Base-by-base conservation (phyloP, 1,140 invertebrate genomes). In the Drosophila watanabei region DNA sequence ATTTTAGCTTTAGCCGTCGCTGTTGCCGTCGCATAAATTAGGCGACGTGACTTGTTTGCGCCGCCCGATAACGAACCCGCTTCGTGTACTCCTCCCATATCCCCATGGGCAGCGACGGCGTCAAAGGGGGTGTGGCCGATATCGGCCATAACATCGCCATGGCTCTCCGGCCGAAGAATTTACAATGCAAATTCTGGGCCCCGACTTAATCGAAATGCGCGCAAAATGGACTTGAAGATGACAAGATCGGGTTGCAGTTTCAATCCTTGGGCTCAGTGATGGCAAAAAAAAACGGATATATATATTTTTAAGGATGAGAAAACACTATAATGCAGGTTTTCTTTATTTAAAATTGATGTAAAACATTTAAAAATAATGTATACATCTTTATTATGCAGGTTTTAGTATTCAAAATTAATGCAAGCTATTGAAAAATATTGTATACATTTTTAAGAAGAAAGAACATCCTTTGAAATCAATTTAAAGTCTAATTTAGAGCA, bases 11-110 rank as follows among this genome's bases (percentile, higher is more conserved):
- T 73, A 32, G 59, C 65, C 66, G 69, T 51, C 61, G 66, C 75
- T 56, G 84, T 81, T 66, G 81, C 78, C 70, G 85, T 85, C 85
- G 86, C 75, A 90, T 89, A 89, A 89, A 89, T 89, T 90, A 89
- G 86, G 63, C 86, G 86, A 90, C 86, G 86, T 89, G 86, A 89
- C 86, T 89, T 89, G 86, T 73, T 86, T 90, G 79, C 71, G 79
- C 63, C 86, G 66, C 46, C 54, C 79, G 85, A 89, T 88, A 88
- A 88, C 85, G 85, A 89, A 75, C 60, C 71, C 48, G 75, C 45
- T 46, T 45, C 49, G 57, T 45, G 32, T 30, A 43, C 62, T 41
- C 52, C 64, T 60, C 39, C 2, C n/a, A 48, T 51, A 56, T 63
- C 68, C 77, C 68, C 77, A 41, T 35, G 63, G 65, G 33, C 45